These are phyloP conservation scores for Pogoniulus pusillus DNA, from an alignment of 2,797 vertebrate genomes.

Conservation along the genomic window DNA sequence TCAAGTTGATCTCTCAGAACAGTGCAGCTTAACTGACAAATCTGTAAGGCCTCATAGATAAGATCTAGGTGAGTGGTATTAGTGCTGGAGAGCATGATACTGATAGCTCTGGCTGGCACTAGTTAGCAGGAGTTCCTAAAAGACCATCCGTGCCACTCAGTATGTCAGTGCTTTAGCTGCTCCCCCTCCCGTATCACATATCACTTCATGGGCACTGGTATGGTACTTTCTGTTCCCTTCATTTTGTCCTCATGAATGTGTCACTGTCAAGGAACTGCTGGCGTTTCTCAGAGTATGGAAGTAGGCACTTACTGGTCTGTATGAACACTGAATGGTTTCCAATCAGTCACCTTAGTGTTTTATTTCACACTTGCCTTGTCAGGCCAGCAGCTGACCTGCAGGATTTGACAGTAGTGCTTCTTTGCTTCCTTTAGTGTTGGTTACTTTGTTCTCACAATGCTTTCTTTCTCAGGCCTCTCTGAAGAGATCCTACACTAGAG, in stretches of 20 bases:
- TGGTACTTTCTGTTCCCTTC: background rate
- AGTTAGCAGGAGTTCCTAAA: background rate
- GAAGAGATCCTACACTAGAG: background rate
- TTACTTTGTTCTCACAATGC: background rate
- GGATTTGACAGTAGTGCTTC: background rate
- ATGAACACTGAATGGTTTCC: background rate
- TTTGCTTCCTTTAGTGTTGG: background rate
- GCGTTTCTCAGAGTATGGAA: background rate
- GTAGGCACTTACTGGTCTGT: background rate
- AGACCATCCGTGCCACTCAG: background rate
- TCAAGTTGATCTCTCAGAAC: background rate
- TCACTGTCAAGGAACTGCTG: background rate
- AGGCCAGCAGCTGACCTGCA: background rate
- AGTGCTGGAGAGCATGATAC: background rate
- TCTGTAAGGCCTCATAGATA: background rate
- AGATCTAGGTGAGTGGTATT: background rate
- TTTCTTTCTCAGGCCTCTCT: background rate
- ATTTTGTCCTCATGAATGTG: background rate
- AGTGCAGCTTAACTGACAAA: background rate
- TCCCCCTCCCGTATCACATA: rapidly evolving
- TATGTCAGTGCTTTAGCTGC: background rate
- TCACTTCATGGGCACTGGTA: background rate
- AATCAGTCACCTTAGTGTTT: background rate
- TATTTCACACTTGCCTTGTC: background rate
- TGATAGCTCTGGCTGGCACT: background rate